Base-by-base conservation (phyloP, 1,140 invertebrate genomes). In the Drosophila elegans region DNA sequence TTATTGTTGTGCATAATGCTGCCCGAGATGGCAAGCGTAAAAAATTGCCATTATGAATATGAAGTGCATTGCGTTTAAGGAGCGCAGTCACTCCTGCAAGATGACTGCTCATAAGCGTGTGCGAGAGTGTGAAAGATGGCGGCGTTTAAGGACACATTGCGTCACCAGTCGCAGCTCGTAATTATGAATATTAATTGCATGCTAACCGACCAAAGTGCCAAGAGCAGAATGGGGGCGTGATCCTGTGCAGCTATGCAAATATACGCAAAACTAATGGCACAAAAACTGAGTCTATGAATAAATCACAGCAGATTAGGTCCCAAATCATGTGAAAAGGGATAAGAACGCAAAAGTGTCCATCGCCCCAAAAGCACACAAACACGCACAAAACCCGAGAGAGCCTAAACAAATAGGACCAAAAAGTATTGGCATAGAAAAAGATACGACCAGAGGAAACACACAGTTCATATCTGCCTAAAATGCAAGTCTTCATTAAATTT, bases 1-100 rank as follows among this genome's bases (percentile, higher is more conserved):
- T 88, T 88, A 88, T 88, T 88, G 80, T 84, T 89, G 84, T 80
- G 84, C 80, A 89, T 88, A 89, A 88, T 89, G 79, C 85, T 83
- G 74, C 41, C 82, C 82, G 74, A 78, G 74, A 74, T 53, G 45
- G 69, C 64, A 79, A 45, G 48, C 61, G 53, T 68, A 80, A 89
- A 84, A 84, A 89, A 84, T 78, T 53, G 68, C 61, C 64, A 78
- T 89, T 89, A 89, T 89, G 84, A 89, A 89, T 89, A 89, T 80
- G 62, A 90, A 89, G 73, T 74, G 77, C 80, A 63, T 51, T 80
- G 72, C 84, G 74, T 80, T 90, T 89, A 74, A 80, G 77, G 51
- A 69, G 59, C 42, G 63, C 44, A 69, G 51, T 32, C 48, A 41
- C 55, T 21, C 41, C 54, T 59, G 55, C 78, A 49, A 51, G 74